phyloP scores from a whole-genome alignment of 2,113 vertebrate genomes.

The Atlantisia rogersi region DNA sequence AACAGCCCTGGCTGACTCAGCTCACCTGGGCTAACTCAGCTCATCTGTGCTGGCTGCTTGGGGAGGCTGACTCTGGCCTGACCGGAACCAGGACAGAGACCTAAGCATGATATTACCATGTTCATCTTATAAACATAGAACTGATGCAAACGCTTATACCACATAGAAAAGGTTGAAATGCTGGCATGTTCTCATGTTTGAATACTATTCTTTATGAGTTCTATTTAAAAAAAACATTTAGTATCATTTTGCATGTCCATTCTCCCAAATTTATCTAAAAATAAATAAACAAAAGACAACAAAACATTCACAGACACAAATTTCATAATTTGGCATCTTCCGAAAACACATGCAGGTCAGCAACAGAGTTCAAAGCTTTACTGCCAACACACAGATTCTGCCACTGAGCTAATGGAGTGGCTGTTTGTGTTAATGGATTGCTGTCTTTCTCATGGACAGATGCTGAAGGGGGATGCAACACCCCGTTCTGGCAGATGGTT shows the following conservation, averaged over 20 bases:
- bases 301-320: not conserved
- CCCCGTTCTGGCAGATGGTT: not conserved
- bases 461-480: not conserved
- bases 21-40: too few species aligned
- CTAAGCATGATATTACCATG: not conserved
- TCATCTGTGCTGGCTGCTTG: too few species aligned
- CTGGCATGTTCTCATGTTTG: not conserved
- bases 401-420: not conserved
- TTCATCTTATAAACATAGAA: not conserved
- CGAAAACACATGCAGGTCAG: not conserved
- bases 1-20: too few species aligned
- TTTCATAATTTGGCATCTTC: not conserved
- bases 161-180: not conserved
- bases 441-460: not conserved
- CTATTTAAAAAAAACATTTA: not conserved
- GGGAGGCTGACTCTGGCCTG: too few species aligned
- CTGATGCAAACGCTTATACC: not conserved
- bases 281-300: not conserved
- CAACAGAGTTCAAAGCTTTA: not conserved
- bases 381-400: not conserved
- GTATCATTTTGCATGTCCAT: not conserved
- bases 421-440: constrained; percentile 4
- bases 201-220: not conserved
- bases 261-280: not conserved
- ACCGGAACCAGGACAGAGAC: not conserved